These are phyloP conservation scores for Pheosia tremula DNA, from an alignment of 2,888 invertebrate species.

Conservation along the genomic window DNA sequence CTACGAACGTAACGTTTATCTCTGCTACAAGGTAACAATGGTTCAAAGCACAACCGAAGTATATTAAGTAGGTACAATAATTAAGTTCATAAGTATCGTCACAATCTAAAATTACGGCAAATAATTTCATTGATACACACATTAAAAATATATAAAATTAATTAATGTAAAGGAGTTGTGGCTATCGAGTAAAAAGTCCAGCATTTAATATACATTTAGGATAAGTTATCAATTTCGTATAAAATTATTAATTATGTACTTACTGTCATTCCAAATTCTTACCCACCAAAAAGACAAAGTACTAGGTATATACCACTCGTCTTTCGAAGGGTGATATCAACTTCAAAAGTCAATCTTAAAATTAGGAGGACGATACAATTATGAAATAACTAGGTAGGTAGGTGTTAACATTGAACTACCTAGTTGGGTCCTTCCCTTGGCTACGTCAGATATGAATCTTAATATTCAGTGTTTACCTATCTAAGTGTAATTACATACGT, in stretches of 20 bases:
- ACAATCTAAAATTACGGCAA: slow-evolving; percentile 31
- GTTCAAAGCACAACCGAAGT: slow-evolving; percentile 35
- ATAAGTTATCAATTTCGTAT: slow-evolving; percentile 57
- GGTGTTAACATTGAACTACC: slow-evolving; percentile 11
- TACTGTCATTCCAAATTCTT: slow-evolving; percentile 40
- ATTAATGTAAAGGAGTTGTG: slow-evolving; percentile 58
- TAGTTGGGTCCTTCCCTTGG: slow-evolving; percentile 14
- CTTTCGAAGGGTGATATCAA: slow-evolving; percentile 30
- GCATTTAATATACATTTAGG: slow-evolving; percentile 58
- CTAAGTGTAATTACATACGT: slow-evolving; percentile 12
- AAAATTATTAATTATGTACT: slow-evolving; percentile 53
- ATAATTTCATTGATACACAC: slow-evolving; percentile 34
- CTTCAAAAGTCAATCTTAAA: slow-evolving; percentile 34
- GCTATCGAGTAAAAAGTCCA: slow-evolving; percentile 75
- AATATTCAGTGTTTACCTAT: slow-evolving; percentile 22
- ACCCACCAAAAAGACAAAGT: slow-evolving; percentile 28
- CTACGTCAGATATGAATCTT: slow-evolving; percentile 26
- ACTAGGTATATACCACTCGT: slow-evolving; percentile 26
- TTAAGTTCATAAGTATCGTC: slow-evolving; percentile 27
- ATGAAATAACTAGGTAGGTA: slow-evolving; percentile 4
- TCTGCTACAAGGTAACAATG: slow-evolving; percentile 27
- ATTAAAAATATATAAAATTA: slow-evolving; percentile 48
- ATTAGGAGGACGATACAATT: slow-evolving; percentile 18
- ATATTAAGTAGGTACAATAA: slow-evolving; percentile 29
- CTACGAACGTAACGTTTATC: slow-evolving; percentile 13